Evolutionary conservation across 2,888 invertebrate genomes (phyloP), one percentile per base, ranked within the genome.

Genomic region (Melanostoma mellinum): DNA sequence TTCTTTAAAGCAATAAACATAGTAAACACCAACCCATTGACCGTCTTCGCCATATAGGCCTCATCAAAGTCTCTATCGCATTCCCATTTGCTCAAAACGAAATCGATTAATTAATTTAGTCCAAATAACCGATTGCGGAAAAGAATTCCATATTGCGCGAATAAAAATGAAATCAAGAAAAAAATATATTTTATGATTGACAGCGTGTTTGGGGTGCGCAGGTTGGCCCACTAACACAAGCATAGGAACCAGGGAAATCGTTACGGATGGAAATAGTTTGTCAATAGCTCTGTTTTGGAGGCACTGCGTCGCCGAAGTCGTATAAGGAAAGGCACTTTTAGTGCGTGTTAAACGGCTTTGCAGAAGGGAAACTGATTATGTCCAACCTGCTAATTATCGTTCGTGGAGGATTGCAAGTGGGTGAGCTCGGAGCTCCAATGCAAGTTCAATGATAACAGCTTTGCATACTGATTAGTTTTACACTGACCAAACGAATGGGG

Each of bases 91-190:
- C 68, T 56, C 69, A 50, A 73, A 80, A 60, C 58, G 40, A 74
- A 74, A 77, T 67, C 56, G 50, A 56, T 6, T 42, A 40, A 36
- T 8, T 53, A 72, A 78, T 75, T 84, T 85, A 81, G 81, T 65
- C 73, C 80, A 75, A 78, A 71, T 85, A 86, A 85, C 72, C 56
- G 85, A 78, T 71, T 44, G 38, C 50, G 52, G 44, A 48, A 60
- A 67, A 67, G 60, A 74, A 84, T 71, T 67, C 68, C 73, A 71
- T 76, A 63, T 32, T 5, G 53, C 67, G 46, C 71, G 42, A 44
- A 46, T 60, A 73, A 84, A 80, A 80, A 80, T 75, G 84, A 84
- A 78, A 74, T 78, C 78, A 84, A 73, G 68, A 72, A 67, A 30
- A 42, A 53, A 67, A 53, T 8, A 63, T 44, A 52, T 55, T 20